Conservation (phyloP, 2,888 invertebrate species). For the Diploptera punctata region DNA sequence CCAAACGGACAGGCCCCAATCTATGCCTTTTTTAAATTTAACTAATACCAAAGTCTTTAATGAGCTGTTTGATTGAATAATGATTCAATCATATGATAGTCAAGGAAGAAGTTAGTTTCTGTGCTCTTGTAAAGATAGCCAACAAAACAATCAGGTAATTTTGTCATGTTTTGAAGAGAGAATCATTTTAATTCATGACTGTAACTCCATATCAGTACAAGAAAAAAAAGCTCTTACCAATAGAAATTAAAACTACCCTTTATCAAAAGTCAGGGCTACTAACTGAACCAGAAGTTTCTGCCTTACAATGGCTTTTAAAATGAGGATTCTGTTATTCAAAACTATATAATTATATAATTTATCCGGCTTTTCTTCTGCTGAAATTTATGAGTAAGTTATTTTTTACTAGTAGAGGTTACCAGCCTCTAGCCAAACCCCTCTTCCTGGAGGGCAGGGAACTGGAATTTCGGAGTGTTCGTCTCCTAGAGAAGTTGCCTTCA, state of each 20-base stretch:
- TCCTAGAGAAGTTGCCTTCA: no score
- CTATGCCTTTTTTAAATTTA: not conserved
- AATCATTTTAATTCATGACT: not conserved
- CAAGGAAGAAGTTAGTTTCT: not conserved
- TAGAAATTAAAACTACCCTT: not conserved
- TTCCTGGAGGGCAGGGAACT: no score
- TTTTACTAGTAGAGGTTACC: no score
- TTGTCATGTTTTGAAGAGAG: no score
- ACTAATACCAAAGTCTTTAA: slow-evolving; percentile 29
- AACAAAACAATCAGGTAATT: no score
- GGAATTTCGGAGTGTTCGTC: no score
- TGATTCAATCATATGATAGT: not conserved
- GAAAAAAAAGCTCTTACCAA: not conserved
- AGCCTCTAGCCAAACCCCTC: no score
- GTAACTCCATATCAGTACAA: not conserved
- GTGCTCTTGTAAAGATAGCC: not conserved
- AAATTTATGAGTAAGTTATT: no score
- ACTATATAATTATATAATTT: not conserved
- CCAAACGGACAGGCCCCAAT: no score
- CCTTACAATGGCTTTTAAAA: slow-evolving; percentile 1
- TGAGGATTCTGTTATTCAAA: slow-evolving; percentile 12
- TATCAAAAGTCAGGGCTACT: no score
- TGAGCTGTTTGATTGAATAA: not conserved
- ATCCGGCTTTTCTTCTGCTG: no score
- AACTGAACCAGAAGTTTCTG: not conserved